Percentiles rank a stretch among this genome's conserved stretches.
phyloP scores from a whole-genome alignment of 2,113 vertebrate genomes.

The Tachysurus vachellii region DNA sequence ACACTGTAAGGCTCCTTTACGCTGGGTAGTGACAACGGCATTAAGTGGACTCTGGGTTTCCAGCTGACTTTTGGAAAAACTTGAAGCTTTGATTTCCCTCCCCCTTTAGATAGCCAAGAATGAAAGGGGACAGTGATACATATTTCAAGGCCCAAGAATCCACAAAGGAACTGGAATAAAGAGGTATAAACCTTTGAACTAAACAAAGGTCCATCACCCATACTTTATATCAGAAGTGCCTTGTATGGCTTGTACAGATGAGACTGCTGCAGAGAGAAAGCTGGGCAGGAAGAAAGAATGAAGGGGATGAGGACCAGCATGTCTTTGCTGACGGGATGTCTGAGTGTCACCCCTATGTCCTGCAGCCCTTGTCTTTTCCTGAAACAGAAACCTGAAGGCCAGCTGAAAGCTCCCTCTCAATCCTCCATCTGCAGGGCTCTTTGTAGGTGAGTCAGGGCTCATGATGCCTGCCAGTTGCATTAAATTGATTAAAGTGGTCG shows the following conservation, averaged over 20 bases:
- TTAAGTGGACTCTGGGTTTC: conserved; percentile 79
- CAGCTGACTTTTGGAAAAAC: conserved; percentile 84
- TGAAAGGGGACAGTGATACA: conserved; percentile 97
- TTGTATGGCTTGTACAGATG: conserved; percentile 75
- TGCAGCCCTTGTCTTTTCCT: conserved; percentile 68
- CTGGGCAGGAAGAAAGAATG: conserved; percentile 64
- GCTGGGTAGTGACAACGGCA: conserved; percentile 71
- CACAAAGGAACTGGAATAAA: conserved; percentile 98
- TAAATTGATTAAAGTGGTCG: conserved; percentile 97
- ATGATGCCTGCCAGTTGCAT: conserved; percentile 83
- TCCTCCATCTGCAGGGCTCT: conserved; percentile 84
- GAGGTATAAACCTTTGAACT: conserved; percentile 97
- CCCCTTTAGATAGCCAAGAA: conserved; percentile 88
- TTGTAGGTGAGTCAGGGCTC: conserved; percentile 82
- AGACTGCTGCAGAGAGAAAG: conserved; percentile 64
- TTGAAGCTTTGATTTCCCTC: conserved; percentile 85
- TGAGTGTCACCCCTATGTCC: conserved; percentile 76
- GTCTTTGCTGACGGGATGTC: conserved; percentile 72
- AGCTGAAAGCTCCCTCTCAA: conserved; percentile 76
- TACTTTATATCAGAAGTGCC: conserved; percentile 83
- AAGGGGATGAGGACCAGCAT: conserved; percentile 73
- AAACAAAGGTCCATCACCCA: conserved; percentile 92
- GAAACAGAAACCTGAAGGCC: conserved; percentile 63
- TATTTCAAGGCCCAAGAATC: conserved; percentile 95
- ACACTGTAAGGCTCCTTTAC: conserved; percentile 29